These are phyloP conservation scores for Grallaria varia DNA, from an alignment of 2,113 vertebrate species.

Conservation along the genomic window DNA sequence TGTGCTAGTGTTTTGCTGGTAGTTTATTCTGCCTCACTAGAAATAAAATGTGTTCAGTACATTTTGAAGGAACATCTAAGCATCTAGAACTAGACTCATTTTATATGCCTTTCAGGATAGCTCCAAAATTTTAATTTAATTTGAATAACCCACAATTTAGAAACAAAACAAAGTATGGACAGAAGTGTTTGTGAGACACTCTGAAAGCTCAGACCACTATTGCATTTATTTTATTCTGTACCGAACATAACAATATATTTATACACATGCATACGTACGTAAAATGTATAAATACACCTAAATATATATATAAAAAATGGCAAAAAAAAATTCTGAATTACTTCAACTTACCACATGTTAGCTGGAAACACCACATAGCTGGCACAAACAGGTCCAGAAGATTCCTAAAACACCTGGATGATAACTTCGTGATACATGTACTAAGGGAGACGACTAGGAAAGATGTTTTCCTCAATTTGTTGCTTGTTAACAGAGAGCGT, in stretches of 20 bases:
- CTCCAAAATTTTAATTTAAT: neutral
- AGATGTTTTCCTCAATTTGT: accelerated
- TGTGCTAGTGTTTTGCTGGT: neutral
- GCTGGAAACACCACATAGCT: neutral
- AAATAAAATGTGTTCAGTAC: slow-evolving; percentile 21
- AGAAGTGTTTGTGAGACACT: neutral
- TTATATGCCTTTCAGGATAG: neutral
- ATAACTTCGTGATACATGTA: neutral
- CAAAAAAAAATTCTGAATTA: neutral
- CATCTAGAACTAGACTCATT: neutral
- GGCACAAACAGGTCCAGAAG: neutral
- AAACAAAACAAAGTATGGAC: neutral
- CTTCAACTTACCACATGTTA: neutral
- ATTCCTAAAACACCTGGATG: neutral
- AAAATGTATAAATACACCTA: neutral
- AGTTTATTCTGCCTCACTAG: neutral
- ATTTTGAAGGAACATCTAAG: neutral
- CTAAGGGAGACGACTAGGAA: neutral
- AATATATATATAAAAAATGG: neutral
- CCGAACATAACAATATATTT: neutral
- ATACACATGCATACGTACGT: neutral
- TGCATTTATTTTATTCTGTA: neutral
- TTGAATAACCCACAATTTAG: neutral
- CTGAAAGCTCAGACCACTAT: neutral
- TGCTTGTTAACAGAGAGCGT: neutral